phyloP scores from a whole-genome alignment of 2,888 invertebrate species.

The Trilocha varians region DNA sequence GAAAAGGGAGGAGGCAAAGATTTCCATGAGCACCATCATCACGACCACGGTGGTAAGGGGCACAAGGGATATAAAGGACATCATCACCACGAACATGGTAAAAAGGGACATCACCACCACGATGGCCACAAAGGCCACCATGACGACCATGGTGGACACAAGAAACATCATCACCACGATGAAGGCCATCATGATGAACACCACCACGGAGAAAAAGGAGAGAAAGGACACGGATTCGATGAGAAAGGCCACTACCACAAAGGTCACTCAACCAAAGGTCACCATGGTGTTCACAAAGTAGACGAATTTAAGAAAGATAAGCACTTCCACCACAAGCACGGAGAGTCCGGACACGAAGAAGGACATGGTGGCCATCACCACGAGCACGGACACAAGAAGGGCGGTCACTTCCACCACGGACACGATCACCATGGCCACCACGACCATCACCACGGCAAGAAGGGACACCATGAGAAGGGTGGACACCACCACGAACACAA shows the following conservation, averaged over 20 bases:
- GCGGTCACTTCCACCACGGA: slow-evolving; percentile 84
- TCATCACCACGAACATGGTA: slow-evolving; percentile 77
- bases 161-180: slow-evolving; percentile 77
- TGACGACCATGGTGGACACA: slow-evolving; percentile 74
- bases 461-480: slow-evolving; percentile 85
- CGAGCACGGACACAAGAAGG: slow-evolving; percentile 85
- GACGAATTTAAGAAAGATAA: slow-evolving; percentile 89
- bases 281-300: slow-evolving; percentile 86
- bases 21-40: slow-evolving; percentile 75
- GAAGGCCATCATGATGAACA: slow-evolving; percentile 77
- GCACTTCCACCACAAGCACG: slow-evolving; percentile 88
- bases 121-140: slow-evolving; percentile 75
- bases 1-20: slow-evolving; percentile 76
- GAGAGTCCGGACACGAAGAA: slow-evolving; percentile 83
- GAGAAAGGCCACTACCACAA: slow-evolving; percentile 82
- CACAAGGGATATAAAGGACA: slow-evolving; percentile 80
- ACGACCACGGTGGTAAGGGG: slow-evolving; percentile 77
- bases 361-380: slow-evolving; percentile 85
- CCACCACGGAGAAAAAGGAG: slow-evolving; percentile 77
- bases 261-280: slow-evolving; percentile 88
- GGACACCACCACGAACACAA: slow-evolving; percentile 85
- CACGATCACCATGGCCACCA: slow-evolving; percentile 84
- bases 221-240: slow-evolving; percentile 71
- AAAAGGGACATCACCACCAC: slow-evolving; percentile 82
- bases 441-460: slow-evolving; percentile 85